Percentiles rank a stretch among this genome's conserved stretches.
Conservation (phyloP, 37 sponge, comb jelly and placozoan species). For the Oopsacas minuta region DNA sequence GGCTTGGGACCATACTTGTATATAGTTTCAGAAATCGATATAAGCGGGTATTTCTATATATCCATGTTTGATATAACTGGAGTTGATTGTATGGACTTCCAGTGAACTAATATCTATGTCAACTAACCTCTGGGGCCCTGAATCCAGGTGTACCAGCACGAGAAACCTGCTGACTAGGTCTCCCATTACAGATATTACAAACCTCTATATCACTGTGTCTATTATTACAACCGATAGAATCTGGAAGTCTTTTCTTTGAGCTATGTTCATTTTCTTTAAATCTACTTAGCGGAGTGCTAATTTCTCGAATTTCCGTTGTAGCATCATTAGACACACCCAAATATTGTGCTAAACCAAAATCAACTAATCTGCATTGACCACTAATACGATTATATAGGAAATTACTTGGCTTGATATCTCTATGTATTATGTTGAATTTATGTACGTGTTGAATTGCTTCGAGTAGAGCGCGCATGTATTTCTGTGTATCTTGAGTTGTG, state of each 20-base stretch:
- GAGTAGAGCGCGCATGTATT: slow-evolving; percentile 80
- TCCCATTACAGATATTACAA: slow-evolving; percentile 41
- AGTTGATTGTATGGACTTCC: no score
- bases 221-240: background rate
- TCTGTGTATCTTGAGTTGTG: slow-evolving; percentile 25
- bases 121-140: slow-evolving; percentile 63
- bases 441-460: slow-evolving; percentile 69
- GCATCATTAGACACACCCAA: background rate
- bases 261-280: background rate
- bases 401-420: slow-evolving; percentile 97
- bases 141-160: slow-evolving; percentile 89
- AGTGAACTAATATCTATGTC: no score
- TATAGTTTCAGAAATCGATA: no score
- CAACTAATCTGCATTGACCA: slow-evolving; percentile 8
- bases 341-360: slow-evolving; percentile 33
- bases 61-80: no score
- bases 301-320: background rate
- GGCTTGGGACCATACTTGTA: no score
- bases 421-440: slow-evolving; percentile 66
- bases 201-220: slow-evolving; percentile 41
- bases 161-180: slow-evolving; percentile 42
- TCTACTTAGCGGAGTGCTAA: background rate
- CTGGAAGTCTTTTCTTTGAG: background rate
- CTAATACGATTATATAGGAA: slow-evolving; percentile 70
- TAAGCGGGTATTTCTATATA: no score